Percentiles rank a stretch among this genome's conserved stretches.
Evolutionary conservation across 2,888 invertebrate species (phyloP).

Genomic region (Strigamia maritima): DNA sequence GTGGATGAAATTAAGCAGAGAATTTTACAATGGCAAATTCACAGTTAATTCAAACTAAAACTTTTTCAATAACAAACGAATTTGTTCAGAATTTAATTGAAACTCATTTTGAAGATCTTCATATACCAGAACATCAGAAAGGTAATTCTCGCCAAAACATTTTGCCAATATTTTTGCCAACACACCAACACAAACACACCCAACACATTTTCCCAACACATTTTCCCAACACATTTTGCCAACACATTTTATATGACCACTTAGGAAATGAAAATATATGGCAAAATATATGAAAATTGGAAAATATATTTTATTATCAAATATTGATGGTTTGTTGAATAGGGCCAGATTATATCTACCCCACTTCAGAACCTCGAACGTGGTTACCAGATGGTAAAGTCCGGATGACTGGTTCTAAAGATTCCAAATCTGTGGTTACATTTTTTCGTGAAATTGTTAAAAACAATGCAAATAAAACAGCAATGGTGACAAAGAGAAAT

Average conservation of each 20-base stretch:
- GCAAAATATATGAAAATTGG: not conserved
- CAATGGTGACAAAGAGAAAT: constrained; percentile 63
- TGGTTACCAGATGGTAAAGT: not conserved
- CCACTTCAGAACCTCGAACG: not conserved
- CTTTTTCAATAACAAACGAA: too few relatives aligned
- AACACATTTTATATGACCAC: too few relatives aligned
- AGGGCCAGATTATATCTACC: not conserved
- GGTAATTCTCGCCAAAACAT: too few relatives aligned
- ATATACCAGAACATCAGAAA: not conserved
- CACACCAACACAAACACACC: too few relatives aligned
- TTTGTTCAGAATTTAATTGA: not conserved
- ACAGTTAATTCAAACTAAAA: too few relatives aligned
- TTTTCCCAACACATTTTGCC: too few relatives aligned
- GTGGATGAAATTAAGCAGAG: too few relatives aligned
- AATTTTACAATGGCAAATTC: too few relatives aligned
- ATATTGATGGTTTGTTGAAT: not conserved
- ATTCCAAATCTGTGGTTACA: constrained; percentile 65
- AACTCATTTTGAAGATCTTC: not conserved
- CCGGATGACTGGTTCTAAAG: too few relatives aligned
- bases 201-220: too few relatives aligned
- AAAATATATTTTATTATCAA: not conserved
- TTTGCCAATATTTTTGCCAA: too few relatives aligned
- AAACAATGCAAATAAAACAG: constrained; percentile 64
- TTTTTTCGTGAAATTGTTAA: constrained; percentile 64
- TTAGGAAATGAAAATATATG: too few relatives aligned